These are phyloP conservation scores for Xenus cinereus DNA, from an alignment of 2,113 vertebrate genomes.

Conservation along the genomic window DNA sequence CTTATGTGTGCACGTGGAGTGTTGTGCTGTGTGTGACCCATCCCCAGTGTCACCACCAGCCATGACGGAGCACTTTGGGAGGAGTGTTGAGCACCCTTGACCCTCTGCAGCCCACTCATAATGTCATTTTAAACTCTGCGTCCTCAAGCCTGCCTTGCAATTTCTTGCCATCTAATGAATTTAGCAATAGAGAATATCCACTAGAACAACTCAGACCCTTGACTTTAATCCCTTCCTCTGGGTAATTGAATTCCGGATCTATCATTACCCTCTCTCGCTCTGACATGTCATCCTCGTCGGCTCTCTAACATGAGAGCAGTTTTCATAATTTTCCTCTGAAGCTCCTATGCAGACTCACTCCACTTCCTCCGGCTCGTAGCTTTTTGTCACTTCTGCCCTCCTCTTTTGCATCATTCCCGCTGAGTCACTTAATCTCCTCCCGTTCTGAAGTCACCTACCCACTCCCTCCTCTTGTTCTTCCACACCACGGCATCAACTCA, in stretches of 20 bases:
- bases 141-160: neutral
- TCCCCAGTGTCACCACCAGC: neutral
- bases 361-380: neutral
- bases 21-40: accelerated
- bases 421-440: neutral
- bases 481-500: neutral
- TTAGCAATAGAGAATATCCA: neutral
- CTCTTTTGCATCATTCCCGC: neutral
- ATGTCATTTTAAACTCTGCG: neutral
- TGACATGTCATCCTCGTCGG: neutral
- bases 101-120: neutral
- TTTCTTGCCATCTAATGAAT: neutral
- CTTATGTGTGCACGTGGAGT: accelerated
- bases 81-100: accelerated
- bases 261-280: neutral
- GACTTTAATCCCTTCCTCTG: neutral
- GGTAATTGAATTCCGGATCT: neutral
- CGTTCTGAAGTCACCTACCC: neutral
- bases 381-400: neutral
- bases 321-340: neutral
- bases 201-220: neutral
- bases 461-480: neutral
- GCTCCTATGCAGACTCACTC: neutral
- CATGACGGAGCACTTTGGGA: neutral
- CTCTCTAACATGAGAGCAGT: neutral